A percentile compares a stretch with the other conserved stretches of the same genome.
Evolutionary conservation across 2,113 vertebrate species (phyloP).

Genomic region (Solea senegalensis): DNA sequence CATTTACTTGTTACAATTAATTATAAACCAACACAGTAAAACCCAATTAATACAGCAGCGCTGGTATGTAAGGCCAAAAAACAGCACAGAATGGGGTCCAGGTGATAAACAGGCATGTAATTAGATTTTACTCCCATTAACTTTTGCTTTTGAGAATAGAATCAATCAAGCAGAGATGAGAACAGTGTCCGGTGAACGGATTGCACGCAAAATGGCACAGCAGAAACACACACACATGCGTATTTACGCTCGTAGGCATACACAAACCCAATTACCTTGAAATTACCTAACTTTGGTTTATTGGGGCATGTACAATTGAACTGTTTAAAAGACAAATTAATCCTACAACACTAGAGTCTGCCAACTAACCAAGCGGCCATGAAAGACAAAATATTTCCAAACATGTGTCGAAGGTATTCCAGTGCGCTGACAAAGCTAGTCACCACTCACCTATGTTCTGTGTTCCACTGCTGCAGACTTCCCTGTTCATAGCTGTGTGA

Average conservation of each 20-base stretch:
- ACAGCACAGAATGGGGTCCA: slow-evolving; percentile 28
- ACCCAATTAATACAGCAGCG: slow-evolving; percentile 9
- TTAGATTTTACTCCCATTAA: slow-evolving; percentile 63
- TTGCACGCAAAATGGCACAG: slow-evolving; percentile 21
- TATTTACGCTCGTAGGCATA: slow-evolving; percentile 10
- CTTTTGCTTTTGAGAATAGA: slow-evolving; percentile 49
- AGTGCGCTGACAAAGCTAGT: not conserved
- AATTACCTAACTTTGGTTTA: slow-evolving; percentile 53
- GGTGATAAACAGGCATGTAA: slow-evolving; percentile 59
- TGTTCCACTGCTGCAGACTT: slow-evolving; percentile 70
- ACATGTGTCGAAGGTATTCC: slow-evolving; percentile 2
- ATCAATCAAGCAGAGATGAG: slow-evolving; percentile 57
- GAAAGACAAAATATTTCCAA: slow-evolving; percentile 25
- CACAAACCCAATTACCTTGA: slow-evolving; percentile 58
- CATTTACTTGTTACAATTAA: slow-evolving; percentile 16
- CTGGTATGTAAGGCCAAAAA: slow-evolving; percentile 23
- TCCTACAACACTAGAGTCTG: slow-evolving; percentile 31
- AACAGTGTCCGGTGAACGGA: slow-evolving; percentile 30
- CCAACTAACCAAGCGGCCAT: slow-evolving; percentile 23
- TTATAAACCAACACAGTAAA: slow-evolving; percentile 8
- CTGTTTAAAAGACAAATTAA: slow-evolving; percentile 37
- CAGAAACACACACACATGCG: slow-evolving; percentile 22
- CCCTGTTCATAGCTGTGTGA: slow-evolving; percentile 77
- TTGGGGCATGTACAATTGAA: slow-evolving; percentile 55
- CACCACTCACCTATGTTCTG: slow-evolving; percentile 82